Base-by-base conservation (phyloP, 2,888 invertebrate species). In the Anticlea derivata region DNA sequence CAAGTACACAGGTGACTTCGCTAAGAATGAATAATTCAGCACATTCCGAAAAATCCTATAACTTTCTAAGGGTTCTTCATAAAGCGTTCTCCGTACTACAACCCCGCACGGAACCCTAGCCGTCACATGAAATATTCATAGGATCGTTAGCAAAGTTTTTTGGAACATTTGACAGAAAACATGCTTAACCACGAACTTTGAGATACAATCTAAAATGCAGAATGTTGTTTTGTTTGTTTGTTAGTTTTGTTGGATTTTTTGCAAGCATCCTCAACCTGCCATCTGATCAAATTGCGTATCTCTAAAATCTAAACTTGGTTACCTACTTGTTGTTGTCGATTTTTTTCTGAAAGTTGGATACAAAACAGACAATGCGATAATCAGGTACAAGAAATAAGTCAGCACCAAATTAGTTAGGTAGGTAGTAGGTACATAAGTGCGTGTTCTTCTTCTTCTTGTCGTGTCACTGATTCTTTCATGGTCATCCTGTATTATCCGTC, bases 11-110 rank as follows among this genome's bases (percentile, higher is more conserved):
- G 50, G 44, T 50, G 35, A 34, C 33, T 47, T 7, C 31, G 7
- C 22, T 11, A n/a, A 24, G 17, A 43, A 72, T 73, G 70, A 73
- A 73, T 73, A 58, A 73, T 73, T 73, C 73, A 73, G 50, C 46
- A 60, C 61, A 65, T 68, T 66, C 56, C 60, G 50, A 62, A 66
- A 68, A 73, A 70, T 61, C 65, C 66, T 61, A 61, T 54, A 69
- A 66, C 62, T 70, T 61, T 61, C 50, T 48, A 66, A 73, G 67
- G 68, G 71, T 71, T 70, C 63, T 60, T 64, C 59, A 59, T 59
- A 51, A 57, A 57, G 61, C 56, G 67, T 53, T 53, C 53, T 38
- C 30, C 31, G 50, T 39, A 27, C 37, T 34, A 40, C 51, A 33
- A 43, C 30, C 43, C 34, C 29, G 24, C 22, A 31, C 38, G 33